A percentile compares a stretch with the other conserved stretches of the same genome.
phyloP scores from a whole-genome alignment of 2,113 vertebrate species.

The Saccopteryx bilineata region DNA sequence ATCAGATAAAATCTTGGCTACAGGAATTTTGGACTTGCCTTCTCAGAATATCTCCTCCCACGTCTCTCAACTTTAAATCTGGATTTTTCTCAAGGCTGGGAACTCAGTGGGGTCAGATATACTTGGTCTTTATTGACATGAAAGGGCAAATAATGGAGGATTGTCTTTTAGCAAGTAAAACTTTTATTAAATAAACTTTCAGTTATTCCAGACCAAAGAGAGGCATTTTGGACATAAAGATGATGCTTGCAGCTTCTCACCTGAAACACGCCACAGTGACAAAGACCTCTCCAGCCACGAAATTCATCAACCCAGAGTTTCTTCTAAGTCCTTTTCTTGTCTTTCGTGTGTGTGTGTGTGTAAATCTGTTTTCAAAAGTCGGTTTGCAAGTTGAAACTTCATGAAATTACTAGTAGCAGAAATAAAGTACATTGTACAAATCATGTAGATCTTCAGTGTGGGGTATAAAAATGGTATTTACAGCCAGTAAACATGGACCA shows the following conservation, averaged over 20 bases:
- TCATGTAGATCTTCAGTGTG: slow-evolving; percentile 87
- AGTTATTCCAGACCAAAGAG: slow-evolving; percentile 84
- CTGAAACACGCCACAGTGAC: slow-evolving; percentile 75
- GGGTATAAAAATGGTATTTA: slow-evolving; percentile 92
- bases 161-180: slow-evolving; percentile 87
- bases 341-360: slow-evolving; percentile 65
- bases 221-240: slow-evolving; percentile 82
- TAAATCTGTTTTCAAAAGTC: slow-evolving; percentile 83
- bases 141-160: not conserved
- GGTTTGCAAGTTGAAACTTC: slow-evolving; percentile 86
- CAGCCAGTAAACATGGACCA: slow-evolving; percentile 90
- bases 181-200: slow-evolving; percentile 91
- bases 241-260: slow-evolving; percentile 65
- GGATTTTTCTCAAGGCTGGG: too few relatives aligned
- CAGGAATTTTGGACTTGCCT: not conserved
- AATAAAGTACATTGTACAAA: slow-evolving; percentile 91
- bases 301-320: slow-evolving; percentile 64
- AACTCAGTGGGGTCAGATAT: accelerated
- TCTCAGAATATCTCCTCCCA: accelerated
- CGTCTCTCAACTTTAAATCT: not conserved
- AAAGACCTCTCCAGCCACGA: slow-evolving; percentile 74
- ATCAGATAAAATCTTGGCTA: not conserved
- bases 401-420: slow-evolving; percentile 90
- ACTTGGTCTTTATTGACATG: accelerated
- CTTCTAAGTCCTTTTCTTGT: slow-evolving; percentile 61